Base-by-base conservation (phyloP, 2,797 vertebrate species). In the Gallinago stenura region DNA sequence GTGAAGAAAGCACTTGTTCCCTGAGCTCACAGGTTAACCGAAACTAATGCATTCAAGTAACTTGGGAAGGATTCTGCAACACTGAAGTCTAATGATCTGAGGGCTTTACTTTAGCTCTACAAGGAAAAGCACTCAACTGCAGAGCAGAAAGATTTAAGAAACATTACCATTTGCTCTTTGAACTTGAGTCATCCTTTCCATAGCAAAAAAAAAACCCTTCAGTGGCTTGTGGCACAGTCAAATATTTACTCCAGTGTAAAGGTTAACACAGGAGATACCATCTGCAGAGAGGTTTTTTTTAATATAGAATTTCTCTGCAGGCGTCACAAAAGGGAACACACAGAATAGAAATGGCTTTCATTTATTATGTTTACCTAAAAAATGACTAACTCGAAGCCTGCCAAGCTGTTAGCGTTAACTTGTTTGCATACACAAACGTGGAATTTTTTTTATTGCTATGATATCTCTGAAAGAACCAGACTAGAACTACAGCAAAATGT, bases 171-270 rank as follows among this genome's bases (percentile, higher is more conserved):
- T 95, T 96, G 87, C 39, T 91, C 69, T 61, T 82, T 77, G 85
- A 78, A 64, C 68, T 75, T 90, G 60, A 97, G 68, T 97, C 91
- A 97, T 78, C 20, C 75, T 97, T 97, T 97, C 97, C 93, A 83
- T 69, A 88, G 72, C 88, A 95, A 58, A 60, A 66, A 68, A 46
- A 45, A 58, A 35, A 58, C 7, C 87, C 96, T 83, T 54, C 80
- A 90, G 73, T 89, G 62, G 76, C 43, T 82, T 93, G 43, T 64
- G 65, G 37, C 46, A 86, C 16, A 69, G 65, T 94, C 89, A 95
- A 96, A 89, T 80, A 96, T 81, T 96, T 96, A 91, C 16, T 86
- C 43, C 48, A 33, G 79, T 80, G 39, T 70, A 93, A 96, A 96
- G 89, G 48, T 96, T 95, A 96, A 79, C 25, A 43, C 22, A 33